These are phyloP conservation scores for Hyperopisus bebe DNA, from an alignment of 2,113 vertebrate genomes.

Conservation along the genomic window DNA sequence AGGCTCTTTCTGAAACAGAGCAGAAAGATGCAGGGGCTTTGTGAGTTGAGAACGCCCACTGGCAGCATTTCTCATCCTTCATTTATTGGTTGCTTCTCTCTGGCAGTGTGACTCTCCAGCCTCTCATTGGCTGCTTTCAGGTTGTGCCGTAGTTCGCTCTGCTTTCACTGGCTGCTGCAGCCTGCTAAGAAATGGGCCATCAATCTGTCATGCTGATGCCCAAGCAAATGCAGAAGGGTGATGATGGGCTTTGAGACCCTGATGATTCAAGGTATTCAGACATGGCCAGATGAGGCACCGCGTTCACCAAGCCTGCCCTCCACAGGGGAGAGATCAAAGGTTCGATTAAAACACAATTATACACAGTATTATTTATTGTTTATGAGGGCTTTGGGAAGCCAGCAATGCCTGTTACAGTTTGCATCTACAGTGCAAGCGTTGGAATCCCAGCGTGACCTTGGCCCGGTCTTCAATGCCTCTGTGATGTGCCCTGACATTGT, in stretches of 20 bases:
- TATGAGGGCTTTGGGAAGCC: constrained; percentile 46
- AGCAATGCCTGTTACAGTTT: constrained; percentile 44
- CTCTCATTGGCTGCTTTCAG: constrained; percentile 39
- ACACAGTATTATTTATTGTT: constrained; percentile 53
- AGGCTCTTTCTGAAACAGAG: not conserved
- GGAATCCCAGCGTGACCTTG: not conserved
- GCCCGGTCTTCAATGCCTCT: not conserved
- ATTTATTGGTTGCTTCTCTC: not conserved
- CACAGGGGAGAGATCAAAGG: constrained; percentile 44
- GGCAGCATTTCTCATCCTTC: not conserved
- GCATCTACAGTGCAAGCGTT: not conserved
- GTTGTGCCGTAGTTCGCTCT: not conserved
- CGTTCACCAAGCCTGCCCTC: constrained; percentile 12
- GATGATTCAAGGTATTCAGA: constrained; percentile 51
- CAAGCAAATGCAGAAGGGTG: constrained; percentile 34
- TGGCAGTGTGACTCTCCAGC: not conserved
- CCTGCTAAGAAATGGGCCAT: not conserved
- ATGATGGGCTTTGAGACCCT: constrained; percentile 57
- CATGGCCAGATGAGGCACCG: constrained; percentile 29
- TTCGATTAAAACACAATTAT: constrained; percentile 54
- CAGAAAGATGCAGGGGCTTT: not conserved
- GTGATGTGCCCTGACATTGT: not conserved
- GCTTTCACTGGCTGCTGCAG: not conserved
- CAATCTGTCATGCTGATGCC: not conserved
- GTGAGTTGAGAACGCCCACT: not conserved